Percentiles rank a stretch among this genome's conserved stretches.
Evolutionary conservation across 2,113 vertebrate species (phyloP).

Genomic region (Turdus rufiventris): DNA sequence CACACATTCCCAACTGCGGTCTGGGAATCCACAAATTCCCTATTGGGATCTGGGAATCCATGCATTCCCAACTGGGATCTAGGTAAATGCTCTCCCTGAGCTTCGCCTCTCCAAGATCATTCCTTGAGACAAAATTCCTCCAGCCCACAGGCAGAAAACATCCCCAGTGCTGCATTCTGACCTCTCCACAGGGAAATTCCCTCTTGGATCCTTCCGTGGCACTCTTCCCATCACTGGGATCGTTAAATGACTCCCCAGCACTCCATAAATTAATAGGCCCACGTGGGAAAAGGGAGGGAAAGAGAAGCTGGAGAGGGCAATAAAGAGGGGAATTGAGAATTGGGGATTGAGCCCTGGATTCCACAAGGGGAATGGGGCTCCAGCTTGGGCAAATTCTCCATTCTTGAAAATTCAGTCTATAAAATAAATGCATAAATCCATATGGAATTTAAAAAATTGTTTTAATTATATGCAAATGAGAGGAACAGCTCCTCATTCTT

Average conservation of each 20-base stretch:
- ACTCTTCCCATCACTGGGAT: constrained; percentile 5
- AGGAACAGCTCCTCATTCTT: not conserved
- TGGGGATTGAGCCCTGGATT: not conserved
- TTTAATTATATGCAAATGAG: not conserved
- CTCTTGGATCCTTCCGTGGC: constrained; percentile 5
- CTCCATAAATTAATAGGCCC: constrained; percentile 45
- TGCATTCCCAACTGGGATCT: not conserved
- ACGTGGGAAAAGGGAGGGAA: constrained; percentile 16
- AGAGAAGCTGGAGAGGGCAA: not conserved
- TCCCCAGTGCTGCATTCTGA: not conserved
- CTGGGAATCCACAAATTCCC: not conserved
- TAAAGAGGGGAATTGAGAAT: not conserved
- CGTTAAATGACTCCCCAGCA: constrained; percentile 20
- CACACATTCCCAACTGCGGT: too few species aligned
- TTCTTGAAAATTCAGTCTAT: not conserved
- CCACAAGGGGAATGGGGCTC: not conserved
- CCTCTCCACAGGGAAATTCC: not conserved
- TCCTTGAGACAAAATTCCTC: not conserved
- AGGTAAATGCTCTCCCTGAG: not conserved
- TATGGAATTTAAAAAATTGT: not conserved
- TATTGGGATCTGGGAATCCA: not conserved
- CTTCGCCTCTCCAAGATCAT: not conserved
- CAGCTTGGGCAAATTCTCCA: not conserved
- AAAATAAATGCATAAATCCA: not conserved
- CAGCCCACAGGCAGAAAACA: not conserved